Evolutionary conservation across 2,888 invertebrate species (phyloP), one percentile per base, ranked within the genome.

Genomic region (Drosophila leonis): DNA sequence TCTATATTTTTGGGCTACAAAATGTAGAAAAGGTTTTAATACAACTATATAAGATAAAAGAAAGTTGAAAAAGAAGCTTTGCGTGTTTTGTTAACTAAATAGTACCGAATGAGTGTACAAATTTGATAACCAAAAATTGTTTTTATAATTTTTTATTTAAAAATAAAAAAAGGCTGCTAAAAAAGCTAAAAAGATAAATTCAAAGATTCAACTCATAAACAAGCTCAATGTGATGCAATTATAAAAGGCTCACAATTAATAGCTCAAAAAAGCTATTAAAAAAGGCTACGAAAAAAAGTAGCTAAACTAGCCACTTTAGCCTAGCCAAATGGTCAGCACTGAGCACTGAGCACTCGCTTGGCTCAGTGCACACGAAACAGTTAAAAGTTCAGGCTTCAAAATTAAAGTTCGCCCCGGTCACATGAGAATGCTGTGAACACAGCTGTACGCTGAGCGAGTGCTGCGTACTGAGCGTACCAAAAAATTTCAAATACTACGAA

Each of bases 391-490:
- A 57, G 37, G 39, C 57, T 56, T 20, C 44, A 24, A 18, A 57
- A 44, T 48, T 48, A 33, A 39, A 64, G 48, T 48, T 48, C 29
- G 18, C 37, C 8, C 48, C 48, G 48, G 48, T 44, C 63, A 64
- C 33, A 48, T 64, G 63, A 57, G 57, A 44, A 12, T 62, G 51
- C 52, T 74, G 59, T 65, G 49, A 54, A 42, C 70, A 63, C 70
- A 74, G 75, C 75, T 74, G 75, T 74, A 75, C n/a, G n/a, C 74
- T 31, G 33, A 46, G 42, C 18, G 39, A 56, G 35, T 18, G 37
- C 20, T 41, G 18, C 54, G 52, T 29, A 39, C 41, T 27, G 20
- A 27, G 20, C n/a, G 31, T 15, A n/a, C 20, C 37, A 42, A 42
- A 42, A 35, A 15, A 10, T 29, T n/a, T 33, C 49, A 46, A 46